These are phyloP conservation scores for Ormyrus nitidulus DNA, from an alignment of 2,888 invertebrate species.

Conservation along the genomic window DNA sequence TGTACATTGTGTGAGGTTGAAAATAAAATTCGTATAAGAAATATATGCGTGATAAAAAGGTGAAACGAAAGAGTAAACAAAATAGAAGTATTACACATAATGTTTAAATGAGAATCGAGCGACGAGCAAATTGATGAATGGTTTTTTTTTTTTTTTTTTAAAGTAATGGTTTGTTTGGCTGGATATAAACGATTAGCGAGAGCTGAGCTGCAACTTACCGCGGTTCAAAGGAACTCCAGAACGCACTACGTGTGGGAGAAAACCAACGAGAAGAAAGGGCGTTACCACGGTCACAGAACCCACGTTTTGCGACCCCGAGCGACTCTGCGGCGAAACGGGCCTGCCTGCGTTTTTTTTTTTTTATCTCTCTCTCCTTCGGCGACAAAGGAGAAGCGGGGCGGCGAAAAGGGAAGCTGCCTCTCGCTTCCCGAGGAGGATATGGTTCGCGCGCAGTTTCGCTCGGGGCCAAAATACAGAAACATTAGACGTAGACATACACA, in stretches of 20 bases:
- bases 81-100: constrained; percentile 31
- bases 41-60: constrained; percentile 23
- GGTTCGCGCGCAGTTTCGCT: constrained; percentile 47
- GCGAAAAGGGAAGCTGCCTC: not conserved
- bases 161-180: constrained; percentile 12
- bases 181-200: constrained; percentile 73
- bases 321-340: constrained; percentile 49
- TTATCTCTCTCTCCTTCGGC: not conserved
- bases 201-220: constrained; percentile 90
- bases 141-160: constrained; percentile 31
- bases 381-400: not conserved
- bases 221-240: constrained; percentile 99
- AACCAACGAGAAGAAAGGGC: constrained; percentile 76
- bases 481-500: constrained; percentile 76
- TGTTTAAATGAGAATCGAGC: constrained; percentile 48
- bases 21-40: constrained; percentile 14
- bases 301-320: constrained; percentile 64
- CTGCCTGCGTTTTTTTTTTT: too few species aligned
- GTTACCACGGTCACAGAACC: constrained; percentile 76
- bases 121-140: constrained; percentile 54
- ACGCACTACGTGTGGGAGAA: constrained; percentile 87
- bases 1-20: constrained; percentile 25
- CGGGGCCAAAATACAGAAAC: constrained; percentile 66
- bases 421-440: too few species aligned
- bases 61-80: constrained; percentile 20